Conservation (phyloP, 2,888 invertebrate species). For the Cryptocheilus praepositus region DNA sequence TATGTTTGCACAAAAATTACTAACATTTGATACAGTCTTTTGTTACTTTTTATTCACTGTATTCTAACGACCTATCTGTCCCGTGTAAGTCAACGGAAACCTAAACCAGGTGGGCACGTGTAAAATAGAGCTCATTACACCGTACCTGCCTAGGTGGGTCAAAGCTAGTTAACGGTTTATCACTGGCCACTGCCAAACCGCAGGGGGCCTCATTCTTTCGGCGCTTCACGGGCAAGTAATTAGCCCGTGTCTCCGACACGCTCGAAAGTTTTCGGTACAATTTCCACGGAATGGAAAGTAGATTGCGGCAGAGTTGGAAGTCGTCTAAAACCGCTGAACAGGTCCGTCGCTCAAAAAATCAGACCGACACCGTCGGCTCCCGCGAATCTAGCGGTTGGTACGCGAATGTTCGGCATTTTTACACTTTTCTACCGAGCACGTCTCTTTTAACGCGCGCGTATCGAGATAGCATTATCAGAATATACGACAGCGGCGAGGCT, state of each 20-base stretch:
- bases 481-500: conserved; percentile 9
- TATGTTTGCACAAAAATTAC: too few relatives aligned
- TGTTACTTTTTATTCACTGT: too few relatives aligned
- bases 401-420: too few relatives aligned
- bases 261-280: conserved; percentile 47
- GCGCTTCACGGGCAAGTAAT: conserved; percentile 32
- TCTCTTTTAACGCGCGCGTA: too few relatives aligned
- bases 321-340: neutral
- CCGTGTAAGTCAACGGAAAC: too few relatives aligned
- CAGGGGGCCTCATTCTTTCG: conserved; percentile 39
- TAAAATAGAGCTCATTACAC: conserved; percentile 16
- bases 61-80: too few relatives aligned
- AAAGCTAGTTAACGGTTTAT: conserved; percentile 46
- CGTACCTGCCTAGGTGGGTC: conserved; percentile 17
- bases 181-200: conserved; percentile 31
- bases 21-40: too few relatives aligned
- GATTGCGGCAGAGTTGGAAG: conserved; percentile 2
- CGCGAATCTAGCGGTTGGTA: too few relatives aligned
- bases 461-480: conserved; percentile 16
- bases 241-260: conserved; percentile 50
- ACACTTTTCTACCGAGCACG: too few relatives aligned
- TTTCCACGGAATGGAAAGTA: conserved; percentile 34
- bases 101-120: too few relatives aligned
- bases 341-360: too few relatives aligned
- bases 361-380: too few relatives aligned